Conservation (phyloP, 1,140 invertebrate genomes). For the Brachionus calyciflorus region DNA sequence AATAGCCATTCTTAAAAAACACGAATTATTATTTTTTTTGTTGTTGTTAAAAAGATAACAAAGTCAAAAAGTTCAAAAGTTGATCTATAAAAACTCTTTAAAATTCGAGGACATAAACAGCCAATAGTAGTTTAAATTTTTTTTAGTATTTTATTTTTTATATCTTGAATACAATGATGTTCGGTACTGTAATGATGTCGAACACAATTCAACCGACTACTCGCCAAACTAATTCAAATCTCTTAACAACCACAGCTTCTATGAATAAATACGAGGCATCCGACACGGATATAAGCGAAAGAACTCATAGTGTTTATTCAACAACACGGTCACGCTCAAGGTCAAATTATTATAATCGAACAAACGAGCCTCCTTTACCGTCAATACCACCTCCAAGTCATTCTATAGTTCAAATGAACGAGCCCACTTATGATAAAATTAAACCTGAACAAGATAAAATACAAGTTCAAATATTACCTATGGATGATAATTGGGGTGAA, state of each 20-base stretch:
- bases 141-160: not conserved
- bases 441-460: not conserved
- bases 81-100: conserved; percentile 28
- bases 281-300: not conserved
- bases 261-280: not conserved
- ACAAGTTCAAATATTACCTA: conserved; percentile 37
- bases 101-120: too few relatives aligned
- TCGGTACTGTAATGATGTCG: conserved; percentile 31
- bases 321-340: not conserved
- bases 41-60: not conserved
- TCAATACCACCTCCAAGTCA: conserved; percentile 1
- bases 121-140: too few relatives aligned
- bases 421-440: conserved; percentile 9
- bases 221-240: not conserved
- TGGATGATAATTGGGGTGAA: conserved; percentile 46
- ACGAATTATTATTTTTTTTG: conserved; percentile 10
- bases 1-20: conserved; percentile 25
- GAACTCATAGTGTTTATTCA: not conserved
- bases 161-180: not conserved
- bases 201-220: not conserved
- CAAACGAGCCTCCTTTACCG: not conserved
- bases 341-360: not conserved
- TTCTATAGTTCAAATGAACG: not conserved
- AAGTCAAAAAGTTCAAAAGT: conserved; percentile 15
- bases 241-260: not conserved